Percentiles rank a stretch among this genome's conserved stretches.
These are phyloP conservation scores for Oscheius sp. DNA, from an alignment of 1,140 invertebrate genomes.

Conservation along the genomic window DNA sequence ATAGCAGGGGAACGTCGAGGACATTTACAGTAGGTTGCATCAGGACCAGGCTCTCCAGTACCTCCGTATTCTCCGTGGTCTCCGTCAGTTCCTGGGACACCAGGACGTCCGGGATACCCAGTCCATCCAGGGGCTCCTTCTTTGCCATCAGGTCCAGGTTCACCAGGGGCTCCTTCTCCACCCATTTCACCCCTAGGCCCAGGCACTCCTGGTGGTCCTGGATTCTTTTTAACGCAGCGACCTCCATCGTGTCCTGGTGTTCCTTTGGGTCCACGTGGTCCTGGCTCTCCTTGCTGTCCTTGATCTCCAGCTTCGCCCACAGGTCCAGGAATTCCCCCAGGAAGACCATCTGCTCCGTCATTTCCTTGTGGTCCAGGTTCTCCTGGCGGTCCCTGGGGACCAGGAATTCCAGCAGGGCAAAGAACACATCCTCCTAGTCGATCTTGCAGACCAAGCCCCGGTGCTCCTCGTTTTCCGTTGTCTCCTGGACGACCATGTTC, in stretches of 20 bases:
- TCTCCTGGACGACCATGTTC: conserved; percentile 24
- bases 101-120: background rate
- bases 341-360: conserved; percentile 33
- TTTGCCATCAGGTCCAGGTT: background rate
- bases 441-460: conserved; percentile 17
- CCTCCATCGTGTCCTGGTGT: background rate
- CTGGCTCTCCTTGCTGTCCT: conserved; percentile 1
- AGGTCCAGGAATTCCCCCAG: conserved; percentile 32
- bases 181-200: background rate
- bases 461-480: conserved; percentile 20
- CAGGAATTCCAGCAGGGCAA: conserved; percentile 30
- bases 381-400: conserved; percentile 34
- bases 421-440: background rate
- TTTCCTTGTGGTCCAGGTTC: conserved; percentile 32
- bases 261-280: conserved; percentile 8
- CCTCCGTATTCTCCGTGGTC: conserved; percentile 9
- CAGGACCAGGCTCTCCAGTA: background rate
- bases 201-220: background rate
- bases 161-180: background rate
- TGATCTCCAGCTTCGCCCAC: conserved; percentile 19
- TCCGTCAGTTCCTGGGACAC: conserved; percentile 14
- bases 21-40: conserved; percentile 32
- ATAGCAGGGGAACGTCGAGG: background rate
- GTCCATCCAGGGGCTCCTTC: background rate
- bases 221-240: background rate